Evolutionary conservation across 2,797 vertebrate species (phyloP), one percentile per base, ranked within the genome.

Genomic region (Cuculus canorus): DNA sequence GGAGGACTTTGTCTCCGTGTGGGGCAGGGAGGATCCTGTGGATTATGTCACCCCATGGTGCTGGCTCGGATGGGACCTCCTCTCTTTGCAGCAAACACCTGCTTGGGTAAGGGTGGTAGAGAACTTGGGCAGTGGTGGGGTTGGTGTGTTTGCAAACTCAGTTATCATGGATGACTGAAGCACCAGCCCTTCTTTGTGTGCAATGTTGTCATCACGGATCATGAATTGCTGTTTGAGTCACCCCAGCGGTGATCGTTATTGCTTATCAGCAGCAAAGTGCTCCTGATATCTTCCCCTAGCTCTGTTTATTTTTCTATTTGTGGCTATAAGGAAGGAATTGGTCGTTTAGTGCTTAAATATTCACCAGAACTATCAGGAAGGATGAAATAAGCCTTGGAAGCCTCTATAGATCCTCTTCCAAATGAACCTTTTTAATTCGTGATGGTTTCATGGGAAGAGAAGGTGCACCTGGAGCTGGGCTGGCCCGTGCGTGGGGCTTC

Each of bases 1-100:
- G 0, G 1, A 28, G 70, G 78, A 25, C 37, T 53, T 43, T 24
- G 41, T 47, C 28, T 13, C 35, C 3, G 0, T 19, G 0, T 2
- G 32, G 60, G 82, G 16, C 47, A 50, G 41, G 56, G 70, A 25
- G 24, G 19, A 17, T 13, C 25, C 43, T 9, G 5, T 12, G 59
- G 87, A 13, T 27, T 5, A 1, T 33, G n/a, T 88, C 21, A 9
- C 19, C 52, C 11, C 3, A 2, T 0, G 2, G 11, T 0, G 1
- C 88, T 22, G 57, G 32, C 60, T 39, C 43, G 11, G 50, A 9
- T 2, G 3, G 39, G 56, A 73, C n/a, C n/a, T 82, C 22, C 43
- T 8, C 16, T 30, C 32, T 24, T 13, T 18, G 53, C 70, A 24
- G 35, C 45, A 45, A 61, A 75, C 33, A 75, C 52, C 79, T 54